Conservation (phyloP, 1,140 invertebrate genomes). For the Pristionchus pacificus region DNA sequence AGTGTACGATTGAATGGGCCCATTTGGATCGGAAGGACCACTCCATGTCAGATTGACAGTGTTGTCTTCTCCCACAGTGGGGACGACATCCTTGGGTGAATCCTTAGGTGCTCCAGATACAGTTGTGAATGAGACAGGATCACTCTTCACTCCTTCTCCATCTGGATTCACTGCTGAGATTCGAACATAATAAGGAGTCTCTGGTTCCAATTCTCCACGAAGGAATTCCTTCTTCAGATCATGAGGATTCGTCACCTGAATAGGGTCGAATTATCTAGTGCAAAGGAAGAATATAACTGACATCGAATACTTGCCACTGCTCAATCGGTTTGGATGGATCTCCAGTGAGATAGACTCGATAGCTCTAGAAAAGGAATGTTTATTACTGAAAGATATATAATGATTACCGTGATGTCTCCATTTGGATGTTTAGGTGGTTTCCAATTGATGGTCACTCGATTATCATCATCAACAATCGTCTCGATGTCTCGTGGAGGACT, state of each 20-base stretch:
- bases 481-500: conserved; percentile 44
- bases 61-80: conserved; percentile 47
- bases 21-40: conserved; percentile 46
- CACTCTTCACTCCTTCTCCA: conserved; percentile 48
- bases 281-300: conserved; percentile 14
- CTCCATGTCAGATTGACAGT: conserved; percentile 50
- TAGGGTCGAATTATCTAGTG: background rate
- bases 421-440: conserved; percentile 51
- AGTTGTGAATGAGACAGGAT: conserved; percentile 45
- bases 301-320: conserved; percentile 50
- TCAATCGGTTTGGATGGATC: conserved; percentile 54
- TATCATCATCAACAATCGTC: conserved; percentile 49
- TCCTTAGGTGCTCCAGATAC: conserved; percentile 55
- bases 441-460: conserved; percentile 52
- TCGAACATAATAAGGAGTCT: conserved; percentile 54
- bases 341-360: conserved; percentile 50
- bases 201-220: conserved; percentile 51
- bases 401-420: conserved; percentile 41
- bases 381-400: background rate
- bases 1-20: conserved; percentile 44
- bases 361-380: conserved; percentile 34
- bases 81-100: conserved; percentile 48
- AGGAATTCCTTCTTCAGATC: conserved; percentile 42
- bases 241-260: background rate
- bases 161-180: conserved; percentile 49